Evolutionary conservation across 2,888 invertebrate species (phyloP), one percentile per base, ranked within the genome.

Genomic region (Reticulitermes lucifugus): DNA sequence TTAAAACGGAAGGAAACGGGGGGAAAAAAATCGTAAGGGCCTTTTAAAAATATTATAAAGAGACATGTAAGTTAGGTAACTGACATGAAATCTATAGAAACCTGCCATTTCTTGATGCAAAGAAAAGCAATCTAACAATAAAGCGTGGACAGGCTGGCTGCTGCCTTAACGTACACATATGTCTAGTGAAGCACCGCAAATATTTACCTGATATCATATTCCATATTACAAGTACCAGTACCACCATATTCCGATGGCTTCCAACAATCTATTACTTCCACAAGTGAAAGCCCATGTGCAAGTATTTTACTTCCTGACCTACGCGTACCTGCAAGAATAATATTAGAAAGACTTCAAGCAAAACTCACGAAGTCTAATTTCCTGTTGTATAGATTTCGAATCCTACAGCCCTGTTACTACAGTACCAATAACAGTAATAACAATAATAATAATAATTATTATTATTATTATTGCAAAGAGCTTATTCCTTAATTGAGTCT

Each of bases 61-160:
- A 41, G 41, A 77, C 43, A 46, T 77, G 77, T 77, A 77, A 77
- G 77, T 46, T 43, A 77, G 9, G 77, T 2, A 77, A 46, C 77
- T 84, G 84, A 84, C 84, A 73, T 79, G 71, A 84, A 79, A 84
- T 84, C 84, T 71, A 80, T 84, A 80, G 35, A 80, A 79, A 84
- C 80, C 46, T 80, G 84, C 84, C 84, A 84, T 70, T 59, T 46
- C 51, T 7, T 41, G 7, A 46, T 2, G 25, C 41, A 51, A 51
- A n/a, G 65, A 41, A 73, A 73, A 73, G 73, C 41, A 73, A 73
- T 35, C 21, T 46, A n/a, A 41, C 43, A 46, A 77, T 21, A 75
- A 43, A 73, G 41, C 21, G 35, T 18, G 21, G 73, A 73, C 73
- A 73, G 65, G 65, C 6, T 10, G n/a, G 65, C 65, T 65, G 65